These are phyloP conservation scores for Carduelis carduelis DNA, from an alignment of 2,797 vertebrate genomes.

Conservation along the genomic window DNA sequence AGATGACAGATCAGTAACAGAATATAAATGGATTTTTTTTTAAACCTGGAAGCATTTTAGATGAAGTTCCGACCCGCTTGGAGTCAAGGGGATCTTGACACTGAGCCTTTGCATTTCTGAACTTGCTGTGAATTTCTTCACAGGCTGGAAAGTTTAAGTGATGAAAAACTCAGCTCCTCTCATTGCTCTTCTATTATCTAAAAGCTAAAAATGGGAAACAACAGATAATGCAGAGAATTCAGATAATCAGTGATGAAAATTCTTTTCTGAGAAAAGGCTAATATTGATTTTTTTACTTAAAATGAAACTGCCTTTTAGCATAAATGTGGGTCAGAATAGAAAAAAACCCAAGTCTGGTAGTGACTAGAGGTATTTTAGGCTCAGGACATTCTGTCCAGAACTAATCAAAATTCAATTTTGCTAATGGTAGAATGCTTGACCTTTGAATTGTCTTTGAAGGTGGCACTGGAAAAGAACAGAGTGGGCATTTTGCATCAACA, in stretches of 20 bases:
- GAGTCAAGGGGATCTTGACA: neutral
- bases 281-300: neutral
- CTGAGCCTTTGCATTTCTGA: neutral
- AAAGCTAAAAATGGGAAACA: neutral
- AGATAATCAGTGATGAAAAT: neutral
- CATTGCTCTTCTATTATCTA: neutral
- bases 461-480: neutral
- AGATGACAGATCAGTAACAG: constrained; percentile 29
- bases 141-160: neutral
- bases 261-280: neutral
- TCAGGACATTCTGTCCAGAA: neutral
- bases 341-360: neutral
- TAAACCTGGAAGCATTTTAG: neutral
- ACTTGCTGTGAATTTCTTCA: neutral
- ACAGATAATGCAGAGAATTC: neutral
- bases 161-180: neutral
- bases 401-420: neutral
- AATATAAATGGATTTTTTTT: neutral
- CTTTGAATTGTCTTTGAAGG: neutral
- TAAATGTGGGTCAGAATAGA: neutral
- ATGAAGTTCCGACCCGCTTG: neutral
- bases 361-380: neutral
- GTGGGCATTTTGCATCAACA: neutral
- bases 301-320: neutral
- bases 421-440: neutral